Base-by-base conservation (phyloP, 2,888 invertebrate species). In the Ophioninae sp. region DNA sequence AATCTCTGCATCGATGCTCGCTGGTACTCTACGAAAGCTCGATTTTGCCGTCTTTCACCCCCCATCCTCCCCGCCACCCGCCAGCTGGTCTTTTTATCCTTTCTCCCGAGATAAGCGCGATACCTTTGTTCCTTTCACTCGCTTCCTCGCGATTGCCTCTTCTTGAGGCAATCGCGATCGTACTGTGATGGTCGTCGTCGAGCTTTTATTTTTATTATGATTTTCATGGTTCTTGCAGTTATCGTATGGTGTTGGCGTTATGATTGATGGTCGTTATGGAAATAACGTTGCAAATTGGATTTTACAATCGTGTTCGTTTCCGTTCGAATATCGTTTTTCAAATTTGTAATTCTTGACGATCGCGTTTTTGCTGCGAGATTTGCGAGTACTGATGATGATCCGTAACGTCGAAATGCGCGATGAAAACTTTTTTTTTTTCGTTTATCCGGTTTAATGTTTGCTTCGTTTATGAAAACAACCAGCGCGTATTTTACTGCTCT, bases 1-100 rank as follows among this genome's bases (percentile, higher is more conserved):
- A 30, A 41, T n/a, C 61, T 65, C 73, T 74, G 30, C 50, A 56
- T 62, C 7, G 10, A 59, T 65, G 59, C 41, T 73, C 39, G n/a
- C 21, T 57, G 7, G 59, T 56, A 17, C 61, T 67, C 61, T 78
- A 13, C 64, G 10, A 65, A 10, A n/a, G 37, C 61, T 21, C 64
- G n/a, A 41, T 67, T 68, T 59, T 44, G 17, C 13, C 50, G 13
- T 44, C 50, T 10, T 61, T 39, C 20, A 21, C 2, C 7, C 10
- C 21, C 44, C 44, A 21, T 21, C 44, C 23, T 62, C 23, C 13
- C 59, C 64, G 10, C 67, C 56, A n/a, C 44, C 6, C 13, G 50
- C 50, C 50, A 59, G 69, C 44, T 67, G 50, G 17, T 50, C 17
- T 21, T 21, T 39, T 21, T 39, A 13, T 3, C 2, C n/a, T 10